phyloP scores from a whole-genome alignment of 2,888 invertebrate species.

The Pinctada fucata region DNA sequence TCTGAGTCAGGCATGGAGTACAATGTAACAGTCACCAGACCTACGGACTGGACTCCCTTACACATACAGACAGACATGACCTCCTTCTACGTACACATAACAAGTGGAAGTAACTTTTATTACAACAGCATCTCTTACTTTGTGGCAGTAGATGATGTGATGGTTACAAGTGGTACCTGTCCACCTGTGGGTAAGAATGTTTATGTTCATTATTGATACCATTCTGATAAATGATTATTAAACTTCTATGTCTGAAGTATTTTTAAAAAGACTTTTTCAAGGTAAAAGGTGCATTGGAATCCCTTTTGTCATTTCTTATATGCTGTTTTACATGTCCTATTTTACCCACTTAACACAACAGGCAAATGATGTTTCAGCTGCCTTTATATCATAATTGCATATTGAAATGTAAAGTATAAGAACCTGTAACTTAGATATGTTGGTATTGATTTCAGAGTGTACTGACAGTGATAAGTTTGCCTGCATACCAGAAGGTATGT shows the following conservation, averaged over 20 bases:
- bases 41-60: not conserved
- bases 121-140: not conserved
- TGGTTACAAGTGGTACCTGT: slow-evolving; percentile 5
- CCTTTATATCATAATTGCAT: too few relatives aligned
- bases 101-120: not conserved
- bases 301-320: too few relatives aligned
- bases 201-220: too few relatives aligned
- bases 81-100: not conserved
- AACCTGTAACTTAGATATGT: too few relatives aligned
- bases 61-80: not conserved
- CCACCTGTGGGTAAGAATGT: slow-evolving; percentile 3
- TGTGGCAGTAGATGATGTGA: slow-evolving; percentile 5
- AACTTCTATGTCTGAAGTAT: too few relatives aligned
- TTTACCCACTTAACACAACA: too few relatives aligned
- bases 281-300: too few relatives aligned
- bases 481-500: not conserved
- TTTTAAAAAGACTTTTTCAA: too few relatives aligned
- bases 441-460: not conserved
- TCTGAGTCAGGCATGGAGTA: not conserved
- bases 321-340: too few relatives aligned
- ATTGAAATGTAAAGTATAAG: too few relatives aligned
- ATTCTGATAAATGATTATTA: too few relatives aligned
- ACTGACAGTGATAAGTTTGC: not conserved
- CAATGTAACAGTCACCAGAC: not conserved
- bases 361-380: too few relatives aligned